Evolutionary conservation across 2,888 invertebrate genomes (phyloP).

Genomic region (Pedicia rivosa): DNA sequence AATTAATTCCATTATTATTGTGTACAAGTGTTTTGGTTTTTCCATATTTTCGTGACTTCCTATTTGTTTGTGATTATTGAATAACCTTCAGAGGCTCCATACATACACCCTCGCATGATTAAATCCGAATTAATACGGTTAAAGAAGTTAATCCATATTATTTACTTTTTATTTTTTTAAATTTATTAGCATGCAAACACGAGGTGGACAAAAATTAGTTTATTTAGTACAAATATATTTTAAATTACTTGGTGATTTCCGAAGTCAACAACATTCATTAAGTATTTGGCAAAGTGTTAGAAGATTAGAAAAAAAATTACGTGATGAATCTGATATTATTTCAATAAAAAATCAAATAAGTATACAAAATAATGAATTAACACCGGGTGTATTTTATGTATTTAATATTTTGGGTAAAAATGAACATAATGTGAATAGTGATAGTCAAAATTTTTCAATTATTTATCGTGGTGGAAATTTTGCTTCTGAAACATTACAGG

Average conservation of each 20-base stretch:
- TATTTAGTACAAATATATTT: constrained; percentile 4
- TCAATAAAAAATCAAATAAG: constrained; percentile 4
- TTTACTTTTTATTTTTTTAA: not conserved
- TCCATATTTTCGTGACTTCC: too few relatives aligned
- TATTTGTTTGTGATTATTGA: too few relatives aligned
- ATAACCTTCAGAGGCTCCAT: too few relatives aligned
- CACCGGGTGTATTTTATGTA: constrained; percentile 1
- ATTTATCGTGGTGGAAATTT: constrained; percentile 1
- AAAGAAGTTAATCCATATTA: not conserved
- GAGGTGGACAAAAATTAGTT: not conserved
- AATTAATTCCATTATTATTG: too few relatives aligned
- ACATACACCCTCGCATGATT: too few relatives aligned
- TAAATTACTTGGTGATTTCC: not conserved
- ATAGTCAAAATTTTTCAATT: constrained; percentile 4
- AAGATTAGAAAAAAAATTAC: not conserved
- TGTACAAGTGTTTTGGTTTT: too few relatives aligned
- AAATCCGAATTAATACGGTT: too few relatives aligned
- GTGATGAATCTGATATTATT: not conserved
- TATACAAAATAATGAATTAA: constrained; percentile 1
- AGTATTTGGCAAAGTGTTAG: constrained; percentile 1
- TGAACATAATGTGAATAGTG: not conserved
- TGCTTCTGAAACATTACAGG: not conserved
- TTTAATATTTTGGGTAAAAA: constrained; percentile 1
- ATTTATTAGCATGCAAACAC: constrained; percentile 1
- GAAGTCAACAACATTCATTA: constrained; percentile 1